Evolutionary conservation across 2,113 vertebrate species (phyloP), one percentile per base, ranked within the genome.

Genomic region (Craseonycteris thonglongyai): DNA sequence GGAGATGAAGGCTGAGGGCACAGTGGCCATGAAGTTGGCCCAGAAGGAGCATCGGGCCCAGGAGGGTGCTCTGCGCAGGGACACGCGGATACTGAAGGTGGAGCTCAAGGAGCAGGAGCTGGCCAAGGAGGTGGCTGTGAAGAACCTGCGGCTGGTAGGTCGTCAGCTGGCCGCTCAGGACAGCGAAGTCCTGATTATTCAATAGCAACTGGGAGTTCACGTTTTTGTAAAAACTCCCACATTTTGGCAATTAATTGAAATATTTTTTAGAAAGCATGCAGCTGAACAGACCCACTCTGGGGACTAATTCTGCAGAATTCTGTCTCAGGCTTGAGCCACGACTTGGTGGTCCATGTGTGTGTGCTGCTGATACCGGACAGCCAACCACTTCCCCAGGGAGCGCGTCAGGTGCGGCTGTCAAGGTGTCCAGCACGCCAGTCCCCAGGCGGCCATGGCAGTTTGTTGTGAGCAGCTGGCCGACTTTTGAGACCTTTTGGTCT

Each of bases 121-220:
- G 42, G 98, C 98, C 84, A 98, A 85, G 0, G 98, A 99, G 89
- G 97, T 97, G 93, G 95, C 98, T 2, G 58, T 99, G 90, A 98
- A 98, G 97, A 98, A 98, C 96, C 95, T 99, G 21, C 97, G 98
- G 78, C 94, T 99, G 99, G 99, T 99, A 97, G 45, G 98, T 94
- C 38, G 6, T 0, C 16, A 0, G 4, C 4, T 0, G 71, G 21
- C 58, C 1, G 65, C 49, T 11, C 40, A 28, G 66, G 16, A 30
- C 1, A 3, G 49, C 14, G 11, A 24, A 42, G 38, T 45, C n/a
- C 49, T 8, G 13, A 1, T 33, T 35, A 40, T 7, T 76, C 5
- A 45, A 1, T 7, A 22, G 45, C 9, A 45, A 42, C 75, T 18
- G 47, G 51, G 59, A 63, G 16, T n/a, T 83, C 45, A 6, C 49